Conservation (phyloP, 2,888 invertebrate species). For the Brachylomia viminalis region DNA sequence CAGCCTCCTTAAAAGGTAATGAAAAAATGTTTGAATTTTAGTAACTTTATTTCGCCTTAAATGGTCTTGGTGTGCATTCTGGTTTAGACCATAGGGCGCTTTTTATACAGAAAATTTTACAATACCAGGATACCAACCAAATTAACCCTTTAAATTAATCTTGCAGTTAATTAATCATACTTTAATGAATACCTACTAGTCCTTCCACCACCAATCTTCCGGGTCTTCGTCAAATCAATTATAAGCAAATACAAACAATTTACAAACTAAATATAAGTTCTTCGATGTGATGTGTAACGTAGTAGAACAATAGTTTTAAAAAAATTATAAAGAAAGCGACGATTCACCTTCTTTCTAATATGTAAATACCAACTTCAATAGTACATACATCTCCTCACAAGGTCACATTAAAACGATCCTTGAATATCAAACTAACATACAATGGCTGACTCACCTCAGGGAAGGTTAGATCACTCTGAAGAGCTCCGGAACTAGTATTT, state of each 20-base stretch:
- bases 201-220: background rate
- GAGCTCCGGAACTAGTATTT: constrained; percentile 19
- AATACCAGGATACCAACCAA: background rate
- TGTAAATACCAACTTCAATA: constrained; percentile 11
- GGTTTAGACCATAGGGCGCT: background rate
- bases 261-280: background rate
- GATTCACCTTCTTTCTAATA: constrained; percentile 30
- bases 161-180: background rate
- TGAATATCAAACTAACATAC: constrained; percentile 34
- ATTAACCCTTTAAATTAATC: background rate
- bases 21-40: background rate
- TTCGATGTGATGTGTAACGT: background rate
- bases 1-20: background rate
- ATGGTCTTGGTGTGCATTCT: background rate
- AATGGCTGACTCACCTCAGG: constrained; percentile 38
- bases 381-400: constrained; percentile 13
- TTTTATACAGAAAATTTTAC: background rate
- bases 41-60: background rate
- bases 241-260: background rate
- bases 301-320: background rate
- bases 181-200: background rate
- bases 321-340: constrained; percentile 7
- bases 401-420: constrained; percentile 7
- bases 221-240: background rate
- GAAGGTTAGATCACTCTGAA: constrained; percentile 23